Conservation (phyloP, 1,140 invertebrate species). For the Drosophila pseudoananassae region DNA sequence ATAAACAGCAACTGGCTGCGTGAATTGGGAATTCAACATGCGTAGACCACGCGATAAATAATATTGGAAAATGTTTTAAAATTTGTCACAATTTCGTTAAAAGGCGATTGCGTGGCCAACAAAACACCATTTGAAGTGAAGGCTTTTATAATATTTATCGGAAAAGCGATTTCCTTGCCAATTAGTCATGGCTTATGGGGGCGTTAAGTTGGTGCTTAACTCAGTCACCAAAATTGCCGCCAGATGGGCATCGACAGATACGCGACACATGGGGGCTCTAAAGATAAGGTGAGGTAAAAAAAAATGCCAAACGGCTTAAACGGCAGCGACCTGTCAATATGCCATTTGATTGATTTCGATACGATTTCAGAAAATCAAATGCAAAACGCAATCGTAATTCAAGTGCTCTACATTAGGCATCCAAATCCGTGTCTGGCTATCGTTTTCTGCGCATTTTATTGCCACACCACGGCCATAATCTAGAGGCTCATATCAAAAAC, state of each 20-base stretch:
- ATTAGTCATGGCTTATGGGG: slow-evolving; percentile 75
- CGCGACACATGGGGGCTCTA: slow-evolving; percentile 36
- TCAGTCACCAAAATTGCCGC: slow-evolving; percentile 47
- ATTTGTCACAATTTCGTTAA: slow-evolving; percentile 58
- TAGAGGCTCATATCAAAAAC: slow-evolving; percentile 71
- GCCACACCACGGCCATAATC: slow-evolving; percentile 56
- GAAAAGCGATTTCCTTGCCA: slow-evolving; percentile 66
- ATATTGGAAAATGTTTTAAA: slow-evolving; percentile 54
- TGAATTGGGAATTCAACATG: slow-evolving; percentile 70
- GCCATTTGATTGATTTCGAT: slow-evolving; percentile 63
- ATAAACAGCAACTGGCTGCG: slow-evolving; percentile 35
- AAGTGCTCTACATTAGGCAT: slow-evolving; percentile 39
- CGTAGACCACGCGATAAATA: slow-evolving; percentile 64
- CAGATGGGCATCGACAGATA: slow-evolving; percentile 66
- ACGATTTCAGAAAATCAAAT: slow-evolving; percentile 19
- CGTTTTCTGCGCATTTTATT: slow-evolving; percentile 58
- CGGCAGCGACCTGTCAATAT: slow-evolving; percentile 68
- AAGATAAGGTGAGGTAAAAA: slow-evolving; percentile 48
- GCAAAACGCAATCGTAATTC: slow-evolving; percentile 31
- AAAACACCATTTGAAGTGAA: slow-evolving; percentile 20
- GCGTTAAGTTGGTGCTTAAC: slow-evolving; percentile 60
- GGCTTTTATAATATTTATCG: slow-evolving; percentile 50
- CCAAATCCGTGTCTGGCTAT: slow-evolving; percentile 52
- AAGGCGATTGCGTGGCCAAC: slow-evolving; percentile 48
- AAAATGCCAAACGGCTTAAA: slow-evolving; percentile 50